Percentiles rank a stretch among this genome's conserved stretches.
phyloP scores from a whole-genome alignment of 2,888 invertebrate species.

The Micropterix aruncella region DNA sequence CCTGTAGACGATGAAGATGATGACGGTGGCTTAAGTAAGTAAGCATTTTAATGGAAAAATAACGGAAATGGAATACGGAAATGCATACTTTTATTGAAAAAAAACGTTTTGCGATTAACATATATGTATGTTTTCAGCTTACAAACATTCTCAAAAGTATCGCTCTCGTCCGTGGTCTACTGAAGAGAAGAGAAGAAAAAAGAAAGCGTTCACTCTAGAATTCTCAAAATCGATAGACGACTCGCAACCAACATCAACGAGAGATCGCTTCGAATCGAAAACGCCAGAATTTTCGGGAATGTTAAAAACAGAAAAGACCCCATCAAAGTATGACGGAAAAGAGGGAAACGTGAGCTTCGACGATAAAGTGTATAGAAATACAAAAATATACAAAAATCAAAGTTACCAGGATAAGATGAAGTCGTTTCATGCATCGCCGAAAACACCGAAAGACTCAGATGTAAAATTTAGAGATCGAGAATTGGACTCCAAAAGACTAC shows the following conservation, averaged over 20 bases:
- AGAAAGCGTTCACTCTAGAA: constrained; percentile 65
- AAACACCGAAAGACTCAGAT: constrained; percentile 27
- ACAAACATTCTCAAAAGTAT: constrained; percentile 37
- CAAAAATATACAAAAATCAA: constrained; percentile 9
- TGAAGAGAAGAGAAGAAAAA: constrained; percentile 56
- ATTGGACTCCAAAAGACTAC: constrained; percentile 24
- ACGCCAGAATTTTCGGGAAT: constrained; percentile 21
- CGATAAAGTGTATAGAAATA: constrained; percentile 18
- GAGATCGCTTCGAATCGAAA: constrained; percentile 28
- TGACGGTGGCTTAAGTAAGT: constrained; percentile 35
- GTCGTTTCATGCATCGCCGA: constrained; percentile 29
- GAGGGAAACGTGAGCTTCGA: constrained; percentile 26
- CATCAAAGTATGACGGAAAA: constrained; percentile 16
- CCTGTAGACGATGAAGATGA: constrained; percentile 52
- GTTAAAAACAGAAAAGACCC: constrained; percentile 9
- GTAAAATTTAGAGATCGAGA: constrained; percentile 29
- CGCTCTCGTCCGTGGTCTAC: constrained; percentile 43
- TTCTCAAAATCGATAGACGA: constrained; percentile 47
- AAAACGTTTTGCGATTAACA: not conserved
- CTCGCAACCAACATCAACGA: constrained; percentile 35
- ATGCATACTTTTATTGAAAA: no score
- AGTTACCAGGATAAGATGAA: constrained; percentile 26
- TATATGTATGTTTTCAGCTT: constrained; percentile 26
- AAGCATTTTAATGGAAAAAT: not conserved
- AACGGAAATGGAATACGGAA: no score